A percentile compares a stretch with the other conserved stretches of the same genome.
Conservation (phyloP, 2,888 invertebrate species). For the Dasypogon diadema region DNA sequence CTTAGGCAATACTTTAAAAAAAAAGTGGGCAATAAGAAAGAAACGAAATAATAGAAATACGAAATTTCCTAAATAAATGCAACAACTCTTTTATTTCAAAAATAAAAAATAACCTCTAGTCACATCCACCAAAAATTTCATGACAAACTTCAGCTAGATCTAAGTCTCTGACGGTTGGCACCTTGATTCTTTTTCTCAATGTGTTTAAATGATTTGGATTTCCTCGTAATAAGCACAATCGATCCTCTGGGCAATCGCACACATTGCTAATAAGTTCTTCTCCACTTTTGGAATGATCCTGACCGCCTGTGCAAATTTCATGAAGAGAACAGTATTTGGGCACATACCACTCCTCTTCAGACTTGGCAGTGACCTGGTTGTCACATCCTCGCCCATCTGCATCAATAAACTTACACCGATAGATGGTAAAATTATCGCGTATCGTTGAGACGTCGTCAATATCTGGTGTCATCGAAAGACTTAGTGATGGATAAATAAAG, state of each 20-base stretch:
- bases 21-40: too few relatives aligned
- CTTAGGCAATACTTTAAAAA: too few relatives aligned
- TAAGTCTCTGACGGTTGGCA: slow-evolving; percentile 77
- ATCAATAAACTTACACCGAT: slow-evolving; percentile 55
- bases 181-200: slow-evolving; percentile 66
- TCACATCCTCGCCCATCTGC: slow-evolving; percentile 51
- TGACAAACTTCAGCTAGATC: slow-evolving; percentile 77
- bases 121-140: slow-evolving; percentile 53
- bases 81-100: too few relatives aligned
- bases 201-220: slow-evolving; percentile 65
- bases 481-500: slow-evolving; percentile 85
- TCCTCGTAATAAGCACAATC: slow-evolving; percentile 69
- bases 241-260: slow-evolving; percentile 71
- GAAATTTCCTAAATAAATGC: too few relatives aligned
- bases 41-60: too few relatives aligned
- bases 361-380: slow-evolving; percentile 30
- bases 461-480: slow-evolving; percentile 79
- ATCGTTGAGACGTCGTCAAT: slow-evolving; percentile 77
- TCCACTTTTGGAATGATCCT: slow-evolving; percentile 57
- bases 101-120: too few relatives aligned
- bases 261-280: slow-evolving; percentile 58
- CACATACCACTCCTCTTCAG: slow-evolving; percentile 14
- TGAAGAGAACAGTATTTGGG: slow-evolving; percentile 57
- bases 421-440: slow-evolving; percentile 71
- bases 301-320: slow-evolving; percentile 52